Evolutionary conservation across 2,888 invertebrate species (phyloP), one percentile per base, ranked within the genome.

Genomic region (Acleris laterana): DNA sequence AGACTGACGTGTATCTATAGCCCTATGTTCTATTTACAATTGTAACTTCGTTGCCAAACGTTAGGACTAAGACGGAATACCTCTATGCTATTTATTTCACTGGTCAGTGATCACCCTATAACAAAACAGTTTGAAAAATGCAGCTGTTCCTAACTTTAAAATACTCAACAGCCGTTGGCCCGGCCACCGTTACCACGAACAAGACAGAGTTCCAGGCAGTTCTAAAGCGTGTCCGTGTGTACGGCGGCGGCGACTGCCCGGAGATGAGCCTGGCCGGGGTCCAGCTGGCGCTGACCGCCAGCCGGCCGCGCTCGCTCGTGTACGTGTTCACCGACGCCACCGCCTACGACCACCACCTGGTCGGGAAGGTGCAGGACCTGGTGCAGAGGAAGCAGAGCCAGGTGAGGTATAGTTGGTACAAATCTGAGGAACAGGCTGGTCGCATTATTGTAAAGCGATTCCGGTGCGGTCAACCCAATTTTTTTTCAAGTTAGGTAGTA

Each of bases 291-390:
- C 84, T 96, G 42, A 93, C 95, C 73, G 93, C 93, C 11, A 94
- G 95, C 49, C 86, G 94, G 16, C 95, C 96, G 0, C 90, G 94
- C 63, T 96, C 96, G 0, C 95, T 94, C 78, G 90, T 96, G 48
- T 96, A 96, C 75, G 96, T 96, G 28, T 96, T 96, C 82, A 96
- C 96, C 2, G 96, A 96, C 76, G 96, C 96, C 1, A 93, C 95
- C 0, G 94, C 96, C 0, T 94, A 94, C 62, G 96, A 96, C 79
- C 95, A 94, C 73, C 82, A 91, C 61, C 85, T 94, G 6, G 94
- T 95, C 0, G 93, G 94, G 13, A 91, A 93, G 60, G 95, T 96
- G 0, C 82, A 96, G 11, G 94, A 95, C 68, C 81, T 94, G n/a
- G 94, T 96, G 58, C 96, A 96, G 79, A 93, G 94, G 77, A 96